Evolutionary conservation across 2,113 vertebrate species (phyloP), one percentile per base, ranked within the genome.

Genomic region (Crotalus horridus): DNA sequence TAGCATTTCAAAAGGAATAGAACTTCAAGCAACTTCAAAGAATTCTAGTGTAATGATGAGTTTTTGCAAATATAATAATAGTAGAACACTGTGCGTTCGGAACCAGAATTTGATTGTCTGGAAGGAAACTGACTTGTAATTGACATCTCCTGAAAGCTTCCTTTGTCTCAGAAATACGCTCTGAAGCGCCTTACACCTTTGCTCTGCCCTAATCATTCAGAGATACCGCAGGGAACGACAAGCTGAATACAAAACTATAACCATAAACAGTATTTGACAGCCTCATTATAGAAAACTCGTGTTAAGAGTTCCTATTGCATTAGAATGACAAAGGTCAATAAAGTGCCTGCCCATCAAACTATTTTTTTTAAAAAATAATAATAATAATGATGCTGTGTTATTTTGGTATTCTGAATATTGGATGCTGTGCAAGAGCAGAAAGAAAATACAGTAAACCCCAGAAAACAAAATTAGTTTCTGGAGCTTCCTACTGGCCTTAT

Each of bases 201-300:
- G 48, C 90, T 92, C 90, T 95, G 89, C 93, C 89, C 89, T 53
- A 43, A 90, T 94, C 95, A 94, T 90, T 96, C 94, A 95, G 33
- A 96, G 86, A 90, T 93, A 58, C 90, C n/a, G 48, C 39, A 88
- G 51, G 87, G 94, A 85, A 94, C 93, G 94, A 93, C 95, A 94
- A 92, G 90, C 59, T 85, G 89, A 90, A 86, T 55, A 89, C 21
- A 91, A 10, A 59, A 95, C 91, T 33, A 56, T 81, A 81, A 94
- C 91, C 91, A 48, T 23, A 8, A 54, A 95, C 85, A 74, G 4
- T 51, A 10, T 95, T 93, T 97, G 97, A 96, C 96, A 97, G 96
- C 69, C 51, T 91, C 88, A 51, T 90, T 64, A 46, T 94, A 95
- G 93, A 92, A 95, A 96, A 96, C 46, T 90, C 92, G 94, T 86